Conservation (phyloP, 2,797 vertebrate genomes). For the Gorsachius magnificus region DNA sequence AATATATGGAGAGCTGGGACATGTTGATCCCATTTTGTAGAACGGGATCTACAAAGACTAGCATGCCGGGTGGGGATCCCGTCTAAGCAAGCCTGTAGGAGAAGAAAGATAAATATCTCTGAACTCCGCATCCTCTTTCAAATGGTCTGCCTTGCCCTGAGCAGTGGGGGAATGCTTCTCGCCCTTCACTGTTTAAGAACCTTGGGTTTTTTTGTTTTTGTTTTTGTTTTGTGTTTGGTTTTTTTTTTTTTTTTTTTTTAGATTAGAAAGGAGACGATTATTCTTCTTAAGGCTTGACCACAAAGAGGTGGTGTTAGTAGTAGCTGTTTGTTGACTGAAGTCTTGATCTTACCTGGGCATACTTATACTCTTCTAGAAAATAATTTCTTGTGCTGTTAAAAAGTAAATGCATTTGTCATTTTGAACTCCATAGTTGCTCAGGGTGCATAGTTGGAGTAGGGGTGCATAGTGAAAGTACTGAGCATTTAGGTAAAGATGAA, state of each 20-base stretch:
- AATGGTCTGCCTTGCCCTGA: neutral
- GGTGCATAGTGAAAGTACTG: neutral
- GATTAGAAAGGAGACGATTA: neutral
- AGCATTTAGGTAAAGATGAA: neutral
- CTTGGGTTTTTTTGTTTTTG: too few relatives aligned
- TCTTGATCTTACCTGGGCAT: neutral
- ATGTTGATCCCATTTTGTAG: neutral
- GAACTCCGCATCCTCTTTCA: neutral
- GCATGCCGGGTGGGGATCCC: accelerated
- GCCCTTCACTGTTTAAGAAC: neutral
- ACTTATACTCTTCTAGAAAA: neutral
- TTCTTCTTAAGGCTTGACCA: neutral
- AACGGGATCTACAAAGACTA: neutral
- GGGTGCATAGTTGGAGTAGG: neutral
- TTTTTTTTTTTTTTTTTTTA: neutral
- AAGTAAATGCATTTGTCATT: neutral
- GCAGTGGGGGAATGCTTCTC: neutral
- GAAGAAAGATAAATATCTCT: neutral
- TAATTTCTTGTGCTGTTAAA: neutral
- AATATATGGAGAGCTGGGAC: neutral
- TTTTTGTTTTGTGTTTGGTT: too few relatives aligned
- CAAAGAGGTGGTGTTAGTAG: neutral
- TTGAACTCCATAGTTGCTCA: neutral
- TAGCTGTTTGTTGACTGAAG: neutral
- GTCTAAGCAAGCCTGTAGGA: neutral